A percentile compares a stretch with the other conserved stretches of the same genome.
Conservation (phyloP, 2,113 vertebrate species). For the Coregonus clupeaformis region DNA sequence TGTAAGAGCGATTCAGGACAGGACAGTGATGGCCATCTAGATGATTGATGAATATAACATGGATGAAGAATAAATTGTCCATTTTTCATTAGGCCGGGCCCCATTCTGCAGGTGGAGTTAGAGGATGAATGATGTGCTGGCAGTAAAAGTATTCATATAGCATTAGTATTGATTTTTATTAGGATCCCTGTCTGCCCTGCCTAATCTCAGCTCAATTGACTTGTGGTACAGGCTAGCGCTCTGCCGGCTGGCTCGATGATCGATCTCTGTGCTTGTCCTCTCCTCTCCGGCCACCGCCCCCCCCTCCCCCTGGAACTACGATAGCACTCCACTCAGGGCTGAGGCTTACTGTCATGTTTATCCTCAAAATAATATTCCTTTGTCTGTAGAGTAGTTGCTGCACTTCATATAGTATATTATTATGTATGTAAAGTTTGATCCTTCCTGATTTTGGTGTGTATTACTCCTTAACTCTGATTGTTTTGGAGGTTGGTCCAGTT, state of each 20-base stretch:
- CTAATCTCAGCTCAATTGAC: too few species aligned
- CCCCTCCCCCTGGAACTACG: too few species aligned
- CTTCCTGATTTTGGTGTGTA: too few species aligned
- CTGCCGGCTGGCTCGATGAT: too few species aligned
- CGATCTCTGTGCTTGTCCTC: too few species aligned
- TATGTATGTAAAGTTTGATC: too few species aligned
- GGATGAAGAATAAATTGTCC: constrained; percentile 35
- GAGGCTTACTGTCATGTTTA: not conserved
- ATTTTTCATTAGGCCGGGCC: constrained; percentile 73
- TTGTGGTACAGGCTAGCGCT: too few species aligned
- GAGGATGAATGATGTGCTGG: not conserved
- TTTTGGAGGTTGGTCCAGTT: too few species aligned
- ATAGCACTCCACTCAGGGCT: too few species aligned
- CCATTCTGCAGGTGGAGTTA: constrained; percentile 16
- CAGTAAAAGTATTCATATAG: not conserved
- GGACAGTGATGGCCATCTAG: constrained; percentile 1
- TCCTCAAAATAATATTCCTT: not conserved
- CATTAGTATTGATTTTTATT: constrained; percentile 6
- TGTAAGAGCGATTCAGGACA: not conserved
- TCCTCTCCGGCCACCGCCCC: too few species aligned
- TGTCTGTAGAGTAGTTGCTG: not conserved
- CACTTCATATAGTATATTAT: not conserved
- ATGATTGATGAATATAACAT: constrained; percentile 67
- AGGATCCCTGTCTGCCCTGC: not conserved
- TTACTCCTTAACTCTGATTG: too few species aligned